Conservation (phyloP, 2,888 invertebrate genomes). For the Synanthedon myopaeformis region DNA sequence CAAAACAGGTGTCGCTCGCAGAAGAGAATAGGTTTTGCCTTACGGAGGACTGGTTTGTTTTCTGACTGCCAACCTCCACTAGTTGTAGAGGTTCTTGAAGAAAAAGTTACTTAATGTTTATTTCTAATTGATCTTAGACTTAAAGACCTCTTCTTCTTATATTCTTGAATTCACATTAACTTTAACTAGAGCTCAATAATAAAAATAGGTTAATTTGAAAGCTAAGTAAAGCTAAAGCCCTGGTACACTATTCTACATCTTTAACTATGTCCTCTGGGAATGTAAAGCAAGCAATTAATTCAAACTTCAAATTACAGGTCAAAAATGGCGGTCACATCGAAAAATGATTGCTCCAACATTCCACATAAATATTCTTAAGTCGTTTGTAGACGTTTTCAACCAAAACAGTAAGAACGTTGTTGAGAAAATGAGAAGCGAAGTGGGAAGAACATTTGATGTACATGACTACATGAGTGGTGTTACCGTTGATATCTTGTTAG, state of each 20-base stretch:
- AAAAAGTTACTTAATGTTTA: no score
- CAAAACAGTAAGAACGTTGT: slow-evolving; percentile 79
- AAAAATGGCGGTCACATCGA: slow-evolving; percentile 84
- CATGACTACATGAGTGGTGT: slow-evolving; percentile 85
- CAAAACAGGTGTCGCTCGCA: no score
- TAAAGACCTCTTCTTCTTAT: no score
- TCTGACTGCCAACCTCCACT: no score
- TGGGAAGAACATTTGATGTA: slow-evolving; percentile 79
- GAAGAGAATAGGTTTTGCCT: no score
- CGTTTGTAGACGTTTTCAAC: slow-evolving; percentile 82
- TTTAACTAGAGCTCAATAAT: no score
- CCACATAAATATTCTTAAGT: slow-evolving; percentile 85
- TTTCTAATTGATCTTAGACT: no score
- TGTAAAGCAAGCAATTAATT: background rate
- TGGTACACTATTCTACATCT: background rate
- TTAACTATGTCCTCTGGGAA: background rate
- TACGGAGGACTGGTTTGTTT: no score
- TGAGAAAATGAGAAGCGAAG: slow-evolving; percentile 73
- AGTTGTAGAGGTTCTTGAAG: no score
- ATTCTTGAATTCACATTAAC: no score
- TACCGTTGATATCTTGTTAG: slow-evolving; percentile 81
- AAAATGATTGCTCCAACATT: slow-evolving; percentile 89
- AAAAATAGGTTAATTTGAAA: no score
- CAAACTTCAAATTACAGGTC: slow-evolving; percentile 52
- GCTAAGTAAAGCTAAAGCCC: background rate